Conservation (phyloP, 1,140 invertebrate genomes). For the Agrilus planipennis region DNA sequence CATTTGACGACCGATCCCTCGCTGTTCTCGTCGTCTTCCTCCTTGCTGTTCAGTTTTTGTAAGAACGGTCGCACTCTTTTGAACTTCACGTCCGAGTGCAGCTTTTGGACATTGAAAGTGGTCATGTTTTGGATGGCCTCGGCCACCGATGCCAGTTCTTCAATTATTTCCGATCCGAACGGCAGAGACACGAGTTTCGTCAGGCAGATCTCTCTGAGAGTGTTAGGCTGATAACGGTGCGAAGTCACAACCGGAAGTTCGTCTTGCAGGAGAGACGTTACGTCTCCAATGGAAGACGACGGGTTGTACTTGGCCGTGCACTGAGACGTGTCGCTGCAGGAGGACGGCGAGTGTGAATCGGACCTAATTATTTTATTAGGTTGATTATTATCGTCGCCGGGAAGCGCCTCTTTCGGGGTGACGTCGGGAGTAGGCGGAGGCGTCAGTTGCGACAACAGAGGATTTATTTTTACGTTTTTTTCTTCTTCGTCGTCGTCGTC, state of each 20-base stretch:
- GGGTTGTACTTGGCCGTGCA: constrained; percentile 42
- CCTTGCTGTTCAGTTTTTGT: constrained; percentile 1
- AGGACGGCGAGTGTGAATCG: constrained; percentile 28
- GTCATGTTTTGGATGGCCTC: constrained; percentile 37
- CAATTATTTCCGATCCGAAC: constrained; percentile 48
- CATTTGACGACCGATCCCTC: constrained; percentile 34
- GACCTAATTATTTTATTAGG: background rate
- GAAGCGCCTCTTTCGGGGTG: constrained; percentile 8
- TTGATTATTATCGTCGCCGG: background rate
- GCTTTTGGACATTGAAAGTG: constrained; percentile 20
- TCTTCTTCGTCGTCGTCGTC: constrained; percentile 8
- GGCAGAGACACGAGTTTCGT: constrained; percentile 49
- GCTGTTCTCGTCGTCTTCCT: constrained; percentile 4
- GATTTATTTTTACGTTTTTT: constrained; percentile 1
- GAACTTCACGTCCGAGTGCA: no score
- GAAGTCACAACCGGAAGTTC: constrained; percentile 20
- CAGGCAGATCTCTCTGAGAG: constrained; percentile 45
- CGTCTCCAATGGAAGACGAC: constrained; percentile 27
- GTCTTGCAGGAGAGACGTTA: constrained; percentile 29
- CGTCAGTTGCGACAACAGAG: constrained; percentile 14
- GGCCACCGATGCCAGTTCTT: constrained; percentile 52
- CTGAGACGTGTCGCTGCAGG: constrained; percentile 21
- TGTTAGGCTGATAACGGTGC: constrained; percentile 19
- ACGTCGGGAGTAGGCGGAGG: constrained; percentile 25
- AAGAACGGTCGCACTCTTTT: background rate